Base-by-base conservation (phyloP, 2,797 vertebrate genomes). In the Taenioides sp. region DNA sequence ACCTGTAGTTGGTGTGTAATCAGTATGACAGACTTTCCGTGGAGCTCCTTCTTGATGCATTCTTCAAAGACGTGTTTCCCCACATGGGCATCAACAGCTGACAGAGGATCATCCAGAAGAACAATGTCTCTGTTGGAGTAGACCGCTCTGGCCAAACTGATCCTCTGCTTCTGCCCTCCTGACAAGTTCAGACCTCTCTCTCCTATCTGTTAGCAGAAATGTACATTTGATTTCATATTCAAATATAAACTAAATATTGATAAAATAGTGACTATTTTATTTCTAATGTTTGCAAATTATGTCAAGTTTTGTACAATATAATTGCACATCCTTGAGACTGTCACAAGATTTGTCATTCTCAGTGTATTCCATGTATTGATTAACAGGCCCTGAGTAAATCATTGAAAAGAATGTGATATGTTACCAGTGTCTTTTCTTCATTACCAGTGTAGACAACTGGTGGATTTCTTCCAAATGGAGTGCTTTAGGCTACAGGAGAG, bases 1-100 rank as follows among this genome's bases (percentile, higher is more conserved):
- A 95, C 94, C 94, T 95, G 94, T 14, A 96, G 87, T 67, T 95
- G 94, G 74, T 95, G 94, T 27, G 92, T 95, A 65, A 94, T 91
- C 67, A 96, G 74, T 6, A 94, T 80, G 6, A 95, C 1, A 0
- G 92, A 93, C 86, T 96, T 96, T 28, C 88, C 90, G 58, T 50
- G 75, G 6, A 95, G 89, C 2, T 76, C 80, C 66, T 93, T 92
- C 86, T 93, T 93, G 57, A 96, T 89, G 69, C 92, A 89, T 70
- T 95, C 81, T 76, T 97, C 88, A 83, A 95, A 96, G 78, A 96
- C 87, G 49, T 93, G 86, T 76, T 93, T 95, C 66, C 94, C 94
- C 65, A 94, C 91, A 0, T 92, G 93, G 5, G 90, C 88, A 0
- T 96, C 96, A 0, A 95, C 92, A 0, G 94, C 94, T 0, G 93